Evolutionary conservation across 2,888 invertebrate genomes (phyloP).

Genomic region (Neoaliturus tenellus): DNA sequence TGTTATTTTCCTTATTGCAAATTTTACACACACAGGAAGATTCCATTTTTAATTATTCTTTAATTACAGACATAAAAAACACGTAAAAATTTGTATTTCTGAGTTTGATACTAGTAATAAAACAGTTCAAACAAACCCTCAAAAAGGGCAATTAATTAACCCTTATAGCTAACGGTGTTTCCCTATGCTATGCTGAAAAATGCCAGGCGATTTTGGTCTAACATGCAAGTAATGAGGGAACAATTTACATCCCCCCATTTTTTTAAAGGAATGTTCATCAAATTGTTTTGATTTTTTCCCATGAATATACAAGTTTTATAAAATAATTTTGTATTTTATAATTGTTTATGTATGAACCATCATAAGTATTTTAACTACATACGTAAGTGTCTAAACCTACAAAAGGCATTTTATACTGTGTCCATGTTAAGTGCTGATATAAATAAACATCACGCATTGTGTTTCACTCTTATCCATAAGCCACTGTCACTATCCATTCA

Average conservation of each 20-base stretch:
- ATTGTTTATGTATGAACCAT: neutral
- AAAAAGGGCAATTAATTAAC: neutral
- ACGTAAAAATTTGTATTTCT: neutral
- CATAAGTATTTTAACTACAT: too few relatives aligned
- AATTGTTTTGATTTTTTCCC: neutral
- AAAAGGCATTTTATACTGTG: neutral
- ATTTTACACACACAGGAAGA: neutral
- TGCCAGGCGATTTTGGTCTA: too few relatives aligned
- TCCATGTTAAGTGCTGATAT: neutral
- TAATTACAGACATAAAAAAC: too few relatives aligned
- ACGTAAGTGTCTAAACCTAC: neutral
- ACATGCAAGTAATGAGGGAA: neutral
- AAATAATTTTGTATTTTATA: neutral
- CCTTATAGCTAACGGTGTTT: neutral
- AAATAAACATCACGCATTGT: neutral
- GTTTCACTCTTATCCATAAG: neutral
- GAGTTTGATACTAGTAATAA: neutral
- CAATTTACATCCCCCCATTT: neutral
- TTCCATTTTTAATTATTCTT: neutral
- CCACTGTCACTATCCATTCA: neutral
- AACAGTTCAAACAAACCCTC: neutral
- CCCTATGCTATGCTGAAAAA: too few relatives aligned
- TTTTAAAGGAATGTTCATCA: neutral
- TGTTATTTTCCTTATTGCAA: neutral
- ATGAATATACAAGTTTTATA: neutral